Base-by-base conservation (phyloP, 2,113 vertebrate species). In the Apus apus region DNA sequence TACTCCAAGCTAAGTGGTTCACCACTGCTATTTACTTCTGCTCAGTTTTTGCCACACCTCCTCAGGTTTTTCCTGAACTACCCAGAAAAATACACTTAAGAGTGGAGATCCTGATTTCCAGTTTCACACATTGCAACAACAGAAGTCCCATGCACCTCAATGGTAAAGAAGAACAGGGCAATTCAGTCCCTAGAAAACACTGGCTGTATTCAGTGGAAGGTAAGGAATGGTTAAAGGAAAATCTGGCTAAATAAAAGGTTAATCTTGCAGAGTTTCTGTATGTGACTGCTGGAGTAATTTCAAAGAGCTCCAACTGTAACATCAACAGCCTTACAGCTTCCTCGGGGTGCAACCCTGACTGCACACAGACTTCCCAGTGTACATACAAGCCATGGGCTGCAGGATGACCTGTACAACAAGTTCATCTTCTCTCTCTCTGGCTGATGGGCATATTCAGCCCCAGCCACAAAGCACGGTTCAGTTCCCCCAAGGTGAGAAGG, bases 331-430 rank as follows among this genome's bases (percentile, higher is more conserved):
- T 8, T 23, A 9, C 20, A 4, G n/a, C 14, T 22, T 40, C 50
- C 70, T 4, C 26, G 8, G 70, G 54, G 65, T 6, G n/a, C 74
- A 76, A 32, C 68, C 7, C 10, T 1, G 38, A 11, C 4, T 0
- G 2, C 17, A 17, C 3, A 1, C 2, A n/a, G 16, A 5, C n/a
- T 4, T 13, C 26, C 2, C 51, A 5, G 51, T 2, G 14, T 18
- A 2, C 32, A 6, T 3, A 1, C 10, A 3, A 32, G 43, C 23
- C 4, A 0, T 2, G 23, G 26, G 62, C 64, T 45, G 40, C 68
- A 74, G 25, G 29, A 8, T 0, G 13, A 18, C 46, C 73, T 9
- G 30, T 0, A 2, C 38, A 36, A 0, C 0, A 9, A 4, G 19
- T 3, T 75, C 7, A 0, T 7, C 54, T 20, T 18, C 46, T n/a